Base-by-base conservation (phyloP, 2,888 invertebrate genomes). In the Lymantria monacha region DNA sequence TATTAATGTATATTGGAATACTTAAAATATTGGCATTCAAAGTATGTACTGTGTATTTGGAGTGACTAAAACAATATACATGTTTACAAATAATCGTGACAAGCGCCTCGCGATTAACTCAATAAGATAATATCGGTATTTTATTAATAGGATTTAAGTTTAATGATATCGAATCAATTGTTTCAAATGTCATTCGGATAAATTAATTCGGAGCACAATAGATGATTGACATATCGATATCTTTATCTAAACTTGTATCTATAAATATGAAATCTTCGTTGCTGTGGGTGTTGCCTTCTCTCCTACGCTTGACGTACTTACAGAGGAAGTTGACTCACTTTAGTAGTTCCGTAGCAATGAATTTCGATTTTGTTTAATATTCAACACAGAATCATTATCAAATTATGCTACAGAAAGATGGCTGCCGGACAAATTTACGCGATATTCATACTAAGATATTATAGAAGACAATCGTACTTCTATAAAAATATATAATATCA, bases 281-380 rank as follows among this genome's bases (percentile, higher is more conserved):
- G 44, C 51, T 55, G 78, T 77, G 76, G 79, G 79, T 75, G 77
- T 77, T 55, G 49, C 44, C 49, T 61, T 48, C 57, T 71, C 69
- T 74, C 74, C 74, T 74, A 73, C 71, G 73, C 69, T 44, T 12
- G 14, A 30, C 36, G 42, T 31, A 37, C 13, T 30, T 31, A 30
- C 56, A 47, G 47, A 83, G 83, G 83, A 83, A 80, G 76, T 74
- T 85, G 83, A 86, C 57, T 85, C 82, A 85, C 58, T 42, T 47
- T 53, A 61, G 70, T 69, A 65, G 63, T 74, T 78, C 72, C 70
- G 70, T 66, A 66, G 59, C 64, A 53, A 72, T 78, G 72, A 75
- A 78, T 81, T 73, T 72, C 58, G 74, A 75, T 77, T n/a, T 76
- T 77, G 60, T 59, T 86, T 86, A 82, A 73, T 83, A 86, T 87